A percentile compares a stretch with the other conserved stretches of the same genome.
Evolutionary conservation across 2,113 vertebrate species (phyloP).

Genomic region (Dicentrarchus labrax): DNA sequence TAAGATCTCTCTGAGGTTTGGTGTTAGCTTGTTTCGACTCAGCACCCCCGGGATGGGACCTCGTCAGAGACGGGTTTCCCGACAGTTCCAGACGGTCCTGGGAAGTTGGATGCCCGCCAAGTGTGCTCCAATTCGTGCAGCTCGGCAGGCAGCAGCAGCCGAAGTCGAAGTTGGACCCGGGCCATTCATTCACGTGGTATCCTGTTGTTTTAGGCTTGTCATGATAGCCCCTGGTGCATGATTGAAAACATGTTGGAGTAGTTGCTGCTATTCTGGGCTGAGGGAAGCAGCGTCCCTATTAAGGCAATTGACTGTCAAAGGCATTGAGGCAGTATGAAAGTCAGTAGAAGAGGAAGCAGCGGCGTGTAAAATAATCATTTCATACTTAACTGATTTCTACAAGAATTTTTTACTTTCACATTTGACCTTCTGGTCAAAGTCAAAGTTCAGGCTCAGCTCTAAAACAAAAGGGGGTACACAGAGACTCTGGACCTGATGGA

Average conservation of each 20-base stretch:
- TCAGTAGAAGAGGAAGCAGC: slow-evolving; percentile 47
- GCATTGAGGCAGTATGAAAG: slow-evolving; percentile 19
- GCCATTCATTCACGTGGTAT: slow-evolving; percentile 75
- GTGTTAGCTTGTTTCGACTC: slow-evolving; percentile 30
- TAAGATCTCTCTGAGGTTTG: slow-evolving; percentile 39
- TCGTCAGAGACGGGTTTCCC: slow-evolving; percentile 51
- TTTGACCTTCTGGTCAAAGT: neutral
- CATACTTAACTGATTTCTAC: slow-evolving; percentile 9
- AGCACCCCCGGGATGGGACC: slow-evolving; percentile 27
- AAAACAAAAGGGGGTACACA: neutral
- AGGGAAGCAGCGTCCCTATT: slow-evolving; percentile 48
- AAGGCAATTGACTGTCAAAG: slow-evolving; percentile 56
- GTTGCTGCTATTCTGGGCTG: slow-evolving; percentile 57
- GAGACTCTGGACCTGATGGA: neutral
- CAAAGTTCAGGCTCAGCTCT: slow-evolving; percentile 3
- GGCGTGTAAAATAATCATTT: slow-evolving; percentile 41
- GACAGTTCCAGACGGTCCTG: slow-evolving; percentile 48
- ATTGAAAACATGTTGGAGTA: slow-evolving; percentile 72
- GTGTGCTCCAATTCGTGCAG: slow-evolving; percentile 23
- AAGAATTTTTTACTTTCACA: neutral
- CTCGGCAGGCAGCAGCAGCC: slow-evolving; percentile 48
- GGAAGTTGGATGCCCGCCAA: slow-evolving; percentile 56
- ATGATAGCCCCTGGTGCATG: slow-evolving; percentile 66
- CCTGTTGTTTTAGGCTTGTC: slow-evolving; percentile 76
- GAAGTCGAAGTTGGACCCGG: slow-evolving; percentile 40